Base-by-base conservation (phyloP, 2,113 vertebrate species). In the Hemibagrus wyckioides region DNA sequence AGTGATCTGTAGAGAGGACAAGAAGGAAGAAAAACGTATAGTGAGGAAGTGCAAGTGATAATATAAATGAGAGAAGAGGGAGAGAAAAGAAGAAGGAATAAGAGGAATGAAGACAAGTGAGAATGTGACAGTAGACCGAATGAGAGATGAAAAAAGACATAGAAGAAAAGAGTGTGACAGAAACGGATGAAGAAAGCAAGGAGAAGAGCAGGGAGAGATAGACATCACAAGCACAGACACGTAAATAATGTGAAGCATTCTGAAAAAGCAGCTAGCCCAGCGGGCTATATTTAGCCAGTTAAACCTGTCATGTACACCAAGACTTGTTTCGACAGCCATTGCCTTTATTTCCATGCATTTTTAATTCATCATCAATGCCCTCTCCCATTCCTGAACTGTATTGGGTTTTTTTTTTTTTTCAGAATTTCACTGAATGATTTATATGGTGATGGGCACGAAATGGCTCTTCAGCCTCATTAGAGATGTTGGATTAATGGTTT, bases 191-290 rank as follows among this genome's bases (percentile, higher is more conserved):
- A 80, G 54, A 52, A 50, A 88, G 87, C 67, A 85, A 82, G 33
- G 59, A 57, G 65, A 80, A 56, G 56, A 57, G 65, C 23, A 84
- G 61, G 73, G 54, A 79, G 79, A 77, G 84, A 85, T 85, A 57
- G 79, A 80, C 89, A 92, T 84, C 84, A 88, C 93, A 94, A 88
- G 93, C 94, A 95, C 92, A 95, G 94, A 94, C 94, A 94, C 92
- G 93, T 94, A 95, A 95, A 94, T 95, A 94, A 95, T 94, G 92
- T 93, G 94, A 94, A 94, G 94, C 92, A 94, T 93, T 93, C 92
- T 89, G 91, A 92, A 93, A 92, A 92, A 92, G 93, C 92, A 93
- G 93, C 93, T 93, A 94, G 93, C 94, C 93, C 93, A 95, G 92
- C 92, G 94, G 94, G 93, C 93, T 96, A 95, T 95, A 95, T 96